These are phyloP conservation scores for Elegia similella DNA, from an alignment of 2,888 invertebrate genomes.

Conservation along the genomic window DNA sequence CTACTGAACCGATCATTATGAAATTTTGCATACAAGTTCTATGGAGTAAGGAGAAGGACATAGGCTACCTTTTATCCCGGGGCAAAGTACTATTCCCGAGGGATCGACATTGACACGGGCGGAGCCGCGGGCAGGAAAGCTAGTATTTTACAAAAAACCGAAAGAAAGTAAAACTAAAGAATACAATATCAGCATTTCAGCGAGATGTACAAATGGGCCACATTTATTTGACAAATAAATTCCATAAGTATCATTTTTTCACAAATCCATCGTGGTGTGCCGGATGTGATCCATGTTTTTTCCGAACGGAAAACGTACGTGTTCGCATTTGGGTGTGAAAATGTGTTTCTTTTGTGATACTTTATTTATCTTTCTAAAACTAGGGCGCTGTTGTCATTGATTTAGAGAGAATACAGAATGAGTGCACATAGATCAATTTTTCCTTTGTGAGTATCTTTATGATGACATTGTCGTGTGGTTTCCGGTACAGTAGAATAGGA, in stretches of 20 bases:
- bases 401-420: background rate
- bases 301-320: slow-evolving; percentile 1
- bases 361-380: background rate
- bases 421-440: too few species aligned
- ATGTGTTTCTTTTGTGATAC: background rate
- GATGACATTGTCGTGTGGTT: too few species aligned
- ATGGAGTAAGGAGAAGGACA: too few species aligned
- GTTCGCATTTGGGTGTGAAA: background rate
- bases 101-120: too few species aligned
- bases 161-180: background rate
- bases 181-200: background rate
- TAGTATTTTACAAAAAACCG: background rate
- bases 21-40: too few species aligned
- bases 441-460: too few species aligned
- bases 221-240: background rate
- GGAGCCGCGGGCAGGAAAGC: too few species aligned
- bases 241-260: background rate
- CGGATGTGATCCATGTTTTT: background rate
- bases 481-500: too few species aligned
- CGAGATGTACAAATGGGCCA: background rate
- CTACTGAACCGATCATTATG: too few species aligned
- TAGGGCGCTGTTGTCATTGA: background rate
- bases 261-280: background rate
- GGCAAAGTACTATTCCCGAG: too few species aligned
- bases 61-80: too few species aligned